These are phyloP conservation scores for Vannuccia rotundouncinata DNA, from an alignment of 2,888 invertebrate species.

Conservation along the genomic window DNA sequence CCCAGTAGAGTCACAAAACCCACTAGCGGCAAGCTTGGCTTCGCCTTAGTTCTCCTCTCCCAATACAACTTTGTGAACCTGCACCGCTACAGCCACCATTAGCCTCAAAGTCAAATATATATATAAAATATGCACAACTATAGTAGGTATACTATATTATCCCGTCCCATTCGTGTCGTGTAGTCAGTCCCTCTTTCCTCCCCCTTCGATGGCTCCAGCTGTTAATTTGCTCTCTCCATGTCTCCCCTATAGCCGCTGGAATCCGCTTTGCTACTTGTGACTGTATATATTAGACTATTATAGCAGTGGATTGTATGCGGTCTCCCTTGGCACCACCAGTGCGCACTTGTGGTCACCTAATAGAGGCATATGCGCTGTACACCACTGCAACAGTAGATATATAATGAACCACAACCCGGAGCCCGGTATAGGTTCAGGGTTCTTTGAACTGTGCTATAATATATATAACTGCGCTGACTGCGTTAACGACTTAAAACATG, in stretches of 20 bases:
- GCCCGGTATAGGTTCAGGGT: too few species aligned
- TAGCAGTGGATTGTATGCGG: too few species aligned
- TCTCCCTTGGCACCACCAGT: too few species aligned
- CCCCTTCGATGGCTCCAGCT: background rate
- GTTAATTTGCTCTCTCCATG: constrained; percentile 10
- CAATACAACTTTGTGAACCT: background rate
- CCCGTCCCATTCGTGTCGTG: too few species aligned
- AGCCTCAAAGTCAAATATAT: too few species aligned
- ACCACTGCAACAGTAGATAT: too few species aligned
- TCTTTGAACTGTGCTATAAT: background rate
- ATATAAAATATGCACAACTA: too few species aligned
- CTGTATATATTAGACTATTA: too few species aligned
- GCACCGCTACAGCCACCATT: background rate
- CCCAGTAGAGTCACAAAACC: background rate
- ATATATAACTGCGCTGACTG: background rate
- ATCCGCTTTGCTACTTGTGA: background rate
- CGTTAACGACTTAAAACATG: background rate
- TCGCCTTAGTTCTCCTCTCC: background rate
- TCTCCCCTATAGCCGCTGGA: background rate
- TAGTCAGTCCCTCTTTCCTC: background rate
- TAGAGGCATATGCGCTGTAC: background rate
- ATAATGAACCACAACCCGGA: background rate
- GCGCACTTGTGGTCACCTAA: constrained; percentile 3
- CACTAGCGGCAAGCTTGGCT: background rate
- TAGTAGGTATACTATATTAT: too few species aligned